These are phyloP conservation scores for Hetaerina americana DNA, from an alignment of 1,140 invertebrate genomes.

Conservation along the genomic window DNA sequence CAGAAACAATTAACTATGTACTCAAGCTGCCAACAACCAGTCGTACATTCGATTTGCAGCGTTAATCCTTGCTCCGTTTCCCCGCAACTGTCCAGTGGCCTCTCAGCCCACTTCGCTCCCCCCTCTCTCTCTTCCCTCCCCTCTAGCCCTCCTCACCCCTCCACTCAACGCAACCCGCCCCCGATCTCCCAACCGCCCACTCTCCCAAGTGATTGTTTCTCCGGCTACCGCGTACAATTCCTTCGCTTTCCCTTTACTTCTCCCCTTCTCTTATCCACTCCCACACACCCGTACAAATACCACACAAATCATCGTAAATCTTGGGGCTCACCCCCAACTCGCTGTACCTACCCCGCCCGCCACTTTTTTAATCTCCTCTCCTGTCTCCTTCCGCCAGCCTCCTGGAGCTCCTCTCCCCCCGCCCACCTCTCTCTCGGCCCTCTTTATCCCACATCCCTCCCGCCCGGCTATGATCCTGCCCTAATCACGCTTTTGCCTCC, in stretches of 20 bases:
- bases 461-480: background rate
- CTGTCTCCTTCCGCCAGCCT: background rate
- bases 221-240: background rate
- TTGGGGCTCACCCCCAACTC: background rate
- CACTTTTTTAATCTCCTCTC: background rate
- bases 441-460: background rate
- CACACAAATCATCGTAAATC: background rate
- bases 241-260: no score
- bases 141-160: background rate
- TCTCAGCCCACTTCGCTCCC: no score
- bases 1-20: no score
- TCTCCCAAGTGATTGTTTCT: background rate
- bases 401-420: background rate
- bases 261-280: background rate
- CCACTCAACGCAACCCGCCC: background rate
- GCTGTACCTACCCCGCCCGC: background rate
- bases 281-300: background rate
- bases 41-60: no score
- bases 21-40: no score
- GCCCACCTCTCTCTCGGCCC: background rate
- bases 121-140: background rate
- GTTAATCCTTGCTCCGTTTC: no score
- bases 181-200: background rate
- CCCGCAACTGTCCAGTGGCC: no score
- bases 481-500: background rate